Evolutionary conservation across 2,888 invertebrate species (phyloP).

Genomic region (Platycheirus rosarum): DNA sequence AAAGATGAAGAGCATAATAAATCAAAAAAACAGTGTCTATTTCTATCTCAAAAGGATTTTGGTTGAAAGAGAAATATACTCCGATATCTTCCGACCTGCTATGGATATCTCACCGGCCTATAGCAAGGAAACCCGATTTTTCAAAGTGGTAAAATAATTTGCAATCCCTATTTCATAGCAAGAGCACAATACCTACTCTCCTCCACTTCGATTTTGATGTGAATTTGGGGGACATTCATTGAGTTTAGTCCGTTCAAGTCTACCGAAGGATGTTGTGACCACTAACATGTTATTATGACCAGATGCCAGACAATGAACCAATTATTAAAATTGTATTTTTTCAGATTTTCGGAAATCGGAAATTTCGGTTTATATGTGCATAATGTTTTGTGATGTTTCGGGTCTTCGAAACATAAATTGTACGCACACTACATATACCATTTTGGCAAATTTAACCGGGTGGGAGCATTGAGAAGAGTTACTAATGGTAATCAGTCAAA

Average conservation of each 20-base stretch:
- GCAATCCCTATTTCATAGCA: conserved; percentile 46
- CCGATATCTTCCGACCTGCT: conserved; percentile 48
- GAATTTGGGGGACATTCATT: conserved; percentile 59
- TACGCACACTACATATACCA: conserved; percentile 32
- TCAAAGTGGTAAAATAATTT: conserved; percentile 52
- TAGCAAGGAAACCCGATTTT: conserved; percentile 28
- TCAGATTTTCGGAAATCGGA: conserved; percentile 68
- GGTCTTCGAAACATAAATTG: conserved; percentile 34
- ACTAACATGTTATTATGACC: conserved; percentile 73
- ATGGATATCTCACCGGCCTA: conserved; percentile 1
- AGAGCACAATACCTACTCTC: conserved; percentile 9
- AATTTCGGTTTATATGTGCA: conserved; percentile 6
- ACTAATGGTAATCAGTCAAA: conserved; percentile 52
- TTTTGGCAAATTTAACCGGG: conserved; percentile 10
- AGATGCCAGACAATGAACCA: conserved; percentile 78
- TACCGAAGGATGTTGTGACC: conserved; percentile 51
- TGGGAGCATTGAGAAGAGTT: conserved; percentile 14
- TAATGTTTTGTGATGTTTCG: conserved; percentile 33
- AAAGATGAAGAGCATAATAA: conserved; percentile 69
- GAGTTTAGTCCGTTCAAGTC: conserved; percentile 34
- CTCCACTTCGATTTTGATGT: conserved; percentile 12
- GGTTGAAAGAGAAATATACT: conserved; percentile 27
- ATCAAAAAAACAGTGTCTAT: conserved; percentile 26
- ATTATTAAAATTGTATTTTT: conserved; percentile 81
- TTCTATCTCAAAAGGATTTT: conserved; percentile 39